Percentiles rank a stretch among this genome's conserved stretches.
phyloP scores from a whole-genome alignment of 2,888 invertebrate species.

The Gryllus longicercus region DNA sequence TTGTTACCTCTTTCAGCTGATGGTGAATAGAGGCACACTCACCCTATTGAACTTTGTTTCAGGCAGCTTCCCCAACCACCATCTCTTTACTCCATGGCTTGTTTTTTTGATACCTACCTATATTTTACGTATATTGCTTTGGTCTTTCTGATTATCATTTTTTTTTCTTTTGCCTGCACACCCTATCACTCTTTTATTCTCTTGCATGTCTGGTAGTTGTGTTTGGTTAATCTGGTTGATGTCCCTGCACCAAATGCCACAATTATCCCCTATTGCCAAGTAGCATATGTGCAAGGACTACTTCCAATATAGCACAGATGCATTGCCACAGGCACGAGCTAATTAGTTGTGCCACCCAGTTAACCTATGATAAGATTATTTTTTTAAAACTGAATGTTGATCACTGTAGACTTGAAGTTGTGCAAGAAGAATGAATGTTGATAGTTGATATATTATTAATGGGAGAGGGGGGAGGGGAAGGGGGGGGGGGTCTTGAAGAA shows the following conservation, averaged over 20 bases:
- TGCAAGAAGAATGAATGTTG: not conserved
- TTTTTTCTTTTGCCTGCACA: not conserved
- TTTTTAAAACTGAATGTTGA: slow-evolving; percentile 1
- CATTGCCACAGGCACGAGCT: not conserved
- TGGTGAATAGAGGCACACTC: not conserved
- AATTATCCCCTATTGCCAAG: not conserved
- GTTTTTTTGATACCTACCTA: not conserved
- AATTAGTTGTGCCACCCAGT: not conserved
- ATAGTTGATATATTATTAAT: too few relatives aligned
- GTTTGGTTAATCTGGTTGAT: not conserved
- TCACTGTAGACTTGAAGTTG: not conserved
- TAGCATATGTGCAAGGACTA: not conserved
- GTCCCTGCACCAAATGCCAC: not conserved
- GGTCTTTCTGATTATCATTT: not conserved
- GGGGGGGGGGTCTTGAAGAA: too few relatives aligned
- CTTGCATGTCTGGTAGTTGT: not conserved
- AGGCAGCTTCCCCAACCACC: not conserved
- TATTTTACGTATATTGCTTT: not conserved
- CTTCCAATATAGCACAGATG: not conserved
- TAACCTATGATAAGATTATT: not conserved
- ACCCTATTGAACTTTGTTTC: not conserved
- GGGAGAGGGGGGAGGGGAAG: too few relatives aligned
- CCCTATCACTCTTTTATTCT: not conserved
- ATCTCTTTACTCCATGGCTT: not conserved
- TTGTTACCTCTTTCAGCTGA: not conserved